A percentile compares a stretch with the other conserved stretches of the same genome.
Conservation (phyloP, 1,140 invertebrate species). For the Lysiphlebus fabarum region DNA sequence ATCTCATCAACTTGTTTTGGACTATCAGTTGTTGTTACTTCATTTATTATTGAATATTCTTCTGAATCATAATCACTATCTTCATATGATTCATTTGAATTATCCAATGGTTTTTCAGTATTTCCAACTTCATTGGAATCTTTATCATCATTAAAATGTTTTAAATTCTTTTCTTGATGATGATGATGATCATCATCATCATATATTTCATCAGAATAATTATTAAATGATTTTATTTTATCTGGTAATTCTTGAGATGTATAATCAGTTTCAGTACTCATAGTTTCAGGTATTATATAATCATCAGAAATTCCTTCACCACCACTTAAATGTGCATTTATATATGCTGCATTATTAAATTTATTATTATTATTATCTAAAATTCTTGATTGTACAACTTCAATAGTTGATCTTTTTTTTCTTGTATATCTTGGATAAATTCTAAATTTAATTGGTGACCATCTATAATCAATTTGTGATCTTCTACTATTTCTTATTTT, state of each 20-base stretch:
- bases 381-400: too few species aligned
- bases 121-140: neutral
- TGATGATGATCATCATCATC: conserved; percentile 2
- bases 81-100: neutral
- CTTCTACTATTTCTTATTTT: conserved; percentile 56
- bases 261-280: too few species aligned
- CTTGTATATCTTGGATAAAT: conserved; percentile 17
- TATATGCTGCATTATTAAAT: too few species aligned
- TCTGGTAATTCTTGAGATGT: too few species aligned
- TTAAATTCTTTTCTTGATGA: neutral
- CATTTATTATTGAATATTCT: neutral
- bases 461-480: neutral
- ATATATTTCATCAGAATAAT: conserved; percentile 1
- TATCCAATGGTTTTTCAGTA: neutral
- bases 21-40: neutral
- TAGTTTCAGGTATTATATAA: too few species aligned
- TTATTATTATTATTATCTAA: too few species aligned
- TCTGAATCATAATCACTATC: conserved; percentile 6
- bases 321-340: too few species aligned
- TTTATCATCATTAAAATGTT: too few species aligned
- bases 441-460: neutral
- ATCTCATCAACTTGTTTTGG: neutral
- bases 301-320: neutral
- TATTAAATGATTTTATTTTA: too few species aligned
- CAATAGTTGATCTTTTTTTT: conserved; percentile 22